phyloP scores from a whole-genome alignment of 2,888 invertebrate genomes.

The Carcina quercana region DNA sequence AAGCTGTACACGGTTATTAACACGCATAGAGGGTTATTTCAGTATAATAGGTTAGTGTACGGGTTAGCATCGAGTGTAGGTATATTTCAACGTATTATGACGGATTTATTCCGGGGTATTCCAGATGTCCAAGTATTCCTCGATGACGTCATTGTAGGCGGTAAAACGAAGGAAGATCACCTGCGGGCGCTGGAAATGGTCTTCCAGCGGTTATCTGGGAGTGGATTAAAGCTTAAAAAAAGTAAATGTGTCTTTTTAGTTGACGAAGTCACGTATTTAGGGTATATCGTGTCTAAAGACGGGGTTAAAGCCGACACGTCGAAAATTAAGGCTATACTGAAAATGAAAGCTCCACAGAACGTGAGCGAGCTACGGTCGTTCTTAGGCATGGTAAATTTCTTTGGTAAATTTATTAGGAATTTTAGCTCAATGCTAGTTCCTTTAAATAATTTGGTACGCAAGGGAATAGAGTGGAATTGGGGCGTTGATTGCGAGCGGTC shows the following conservation, averaged over 20 bases:
- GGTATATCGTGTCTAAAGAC: background rate
- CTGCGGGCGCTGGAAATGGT: background rate
- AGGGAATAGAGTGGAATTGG: background rate
- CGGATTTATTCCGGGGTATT: background rate
- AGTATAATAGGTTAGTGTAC: slow-evolving; percentile 1
- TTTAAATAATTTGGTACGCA: background rate
- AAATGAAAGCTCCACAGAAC: background rate
- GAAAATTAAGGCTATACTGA: background rate
- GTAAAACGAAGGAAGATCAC: background rate
- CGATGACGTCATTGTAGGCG: background rate
- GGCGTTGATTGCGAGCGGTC: background rate
- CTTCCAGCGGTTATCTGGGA: background rate
- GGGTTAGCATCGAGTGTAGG: background rate
- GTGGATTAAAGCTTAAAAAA: background rate
- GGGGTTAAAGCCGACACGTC: background rate
- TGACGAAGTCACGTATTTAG: background rate
- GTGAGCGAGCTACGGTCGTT: slow-evolving; percentile 1
- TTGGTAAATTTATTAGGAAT: background rate
- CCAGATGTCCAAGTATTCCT: background rate
- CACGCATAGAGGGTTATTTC: slow-evolving; percentile 1
- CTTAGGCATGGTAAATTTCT: slow-evolving; percentile 3
- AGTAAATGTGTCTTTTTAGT: background rate
- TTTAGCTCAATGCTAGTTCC: background rate
- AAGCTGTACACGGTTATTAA: slow-evolving; percentile 3
- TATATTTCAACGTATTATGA: slow-evolving; percentile 1